Percentiles rank a stretch among this genome's conserved stretches.
Conservation (phyloP, 2,888 invertebrate genomes). For the Ormyrus nitidulus region DNA sequence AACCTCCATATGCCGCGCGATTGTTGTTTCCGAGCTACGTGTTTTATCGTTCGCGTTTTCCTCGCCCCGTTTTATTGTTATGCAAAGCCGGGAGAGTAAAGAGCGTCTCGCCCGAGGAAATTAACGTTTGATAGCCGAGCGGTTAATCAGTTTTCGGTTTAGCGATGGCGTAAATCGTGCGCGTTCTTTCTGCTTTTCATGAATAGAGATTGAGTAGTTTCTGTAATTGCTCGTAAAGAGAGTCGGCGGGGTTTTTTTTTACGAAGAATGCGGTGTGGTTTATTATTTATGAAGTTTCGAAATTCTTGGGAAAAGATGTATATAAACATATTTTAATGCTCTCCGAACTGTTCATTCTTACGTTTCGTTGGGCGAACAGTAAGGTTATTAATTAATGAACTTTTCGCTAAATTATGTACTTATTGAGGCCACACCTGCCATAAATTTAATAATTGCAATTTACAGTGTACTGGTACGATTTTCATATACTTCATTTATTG, state of each 20-base stretch:
- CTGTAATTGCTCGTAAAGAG: neutral
- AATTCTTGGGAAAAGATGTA: no score
- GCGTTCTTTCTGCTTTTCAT: neutral
- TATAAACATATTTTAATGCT: no score
- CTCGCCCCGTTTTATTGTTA: constrained; percentile 16
- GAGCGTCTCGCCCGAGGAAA: neutral
- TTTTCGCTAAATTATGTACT: no score
- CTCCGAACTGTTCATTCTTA: no score
- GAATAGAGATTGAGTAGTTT: neutral
- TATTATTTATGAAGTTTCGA: no score
- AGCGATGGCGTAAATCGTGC: no score
- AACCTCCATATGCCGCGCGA: constrained; percentile 57
- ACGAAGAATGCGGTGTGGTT: no score
- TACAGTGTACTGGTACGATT: neutral
- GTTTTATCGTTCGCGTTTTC: constrained; percentile 20
- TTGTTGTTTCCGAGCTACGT: constrained; percentile 20
- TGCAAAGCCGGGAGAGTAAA: constrained; percentile 5
- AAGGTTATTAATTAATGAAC: no score
- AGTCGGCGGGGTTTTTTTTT: neutral
- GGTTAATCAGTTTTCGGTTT: neutral
- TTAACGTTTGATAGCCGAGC: constrained; percentile 10
- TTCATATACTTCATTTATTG: neutral
- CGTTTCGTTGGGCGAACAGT: no score
- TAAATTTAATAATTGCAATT: no score
- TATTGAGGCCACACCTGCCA: no score